Conservation (phyloP, 2,113 vertebrate genomes). For the Elanoides forficatus region DNA sequence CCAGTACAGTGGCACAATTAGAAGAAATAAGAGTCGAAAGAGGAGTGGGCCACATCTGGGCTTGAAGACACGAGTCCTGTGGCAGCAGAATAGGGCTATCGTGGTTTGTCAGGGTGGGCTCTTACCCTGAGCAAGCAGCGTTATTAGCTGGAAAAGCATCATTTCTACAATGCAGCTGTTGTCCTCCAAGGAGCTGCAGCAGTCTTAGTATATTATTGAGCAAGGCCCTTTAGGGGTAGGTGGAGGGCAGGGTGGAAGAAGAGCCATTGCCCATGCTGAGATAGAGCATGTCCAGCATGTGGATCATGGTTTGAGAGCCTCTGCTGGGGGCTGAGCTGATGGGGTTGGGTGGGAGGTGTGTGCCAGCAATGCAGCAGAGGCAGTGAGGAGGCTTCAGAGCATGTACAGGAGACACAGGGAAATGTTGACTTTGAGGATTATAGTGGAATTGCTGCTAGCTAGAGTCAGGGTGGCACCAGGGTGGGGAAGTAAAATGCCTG, state of each 20-base stretch:
- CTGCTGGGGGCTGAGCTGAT: not conserved
- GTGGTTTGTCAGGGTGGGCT: not conserved
- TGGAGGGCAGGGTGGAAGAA: not conserved
- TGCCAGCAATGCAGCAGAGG: not conserved
- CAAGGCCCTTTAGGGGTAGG: not conserved
- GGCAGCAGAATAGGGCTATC: not conserved
- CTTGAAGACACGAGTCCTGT: not conserved
- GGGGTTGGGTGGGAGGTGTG: accelerated
- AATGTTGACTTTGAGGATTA: not conserved
- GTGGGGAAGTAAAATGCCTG: not conserved
- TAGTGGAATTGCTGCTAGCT: not conserved
- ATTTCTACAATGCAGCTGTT: not conserved
- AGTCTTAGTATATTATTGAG: not conserved
- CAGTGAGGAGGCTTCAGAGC: not conserved
- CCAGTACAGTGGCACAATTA: not conserved
- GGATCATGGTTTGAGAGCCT: not conserved
- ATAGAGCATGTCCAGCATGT: accelerated
- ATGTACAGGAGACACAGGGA: accelerated
- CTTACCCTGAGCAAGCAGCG: not conserved
- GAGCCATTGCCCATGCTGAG: not conserved
- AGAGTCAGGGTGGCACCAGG: not conserved
- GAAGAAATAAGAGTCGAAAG: not conserved
- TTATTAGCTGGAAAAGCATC: not conserved
- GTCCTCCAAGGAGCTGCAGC: not conserved
- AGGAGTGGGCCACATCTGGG: not conserved